Conservation (phyloP, 2,888 invertebrate species). For the Agonopterix subpropinquella region DNA sequence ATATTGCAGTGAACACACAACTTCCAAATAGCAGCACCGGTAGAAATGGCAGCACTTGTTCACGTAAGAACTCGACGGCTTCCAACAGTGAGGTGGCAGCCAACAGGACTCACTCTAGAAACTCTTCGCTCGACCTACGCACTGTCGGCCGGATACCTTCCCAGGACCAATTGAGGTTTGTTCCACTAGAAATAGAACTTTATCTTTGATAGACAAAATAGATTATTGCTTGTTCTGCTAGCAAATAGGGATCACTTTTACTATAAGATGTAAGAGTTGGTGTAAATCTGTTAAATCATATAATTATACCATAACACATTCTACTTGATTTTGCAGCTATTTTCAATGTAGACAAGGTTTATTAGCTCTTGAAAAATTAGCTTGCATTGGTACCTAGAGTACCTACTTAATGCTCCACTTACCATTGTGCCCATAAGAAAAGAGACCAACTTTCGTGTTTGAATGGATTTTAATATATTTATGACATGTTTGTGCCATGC, state of each 20-base stretch:
- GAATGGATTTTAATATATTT: too few relatives aligned
- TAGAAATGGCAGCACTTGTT: slow-evolving; percentile 47
- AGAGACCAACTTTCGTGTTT: too few relatives aligned
- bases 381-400: too few relatives aligned
- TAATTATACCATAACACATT: too few relatives aligned
- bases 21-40: slow-evolving; percentile 35
- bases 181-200: neutral
- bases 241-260: neutral
- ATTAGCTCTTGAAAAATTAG: too few relatives aligned
- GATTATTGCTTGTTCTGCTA: too few relatives aligned
- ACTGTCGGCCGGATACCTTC: slow-evolving; percentile 68
- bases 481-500: too few relatives aligned
- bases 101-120: slow-evolving; percentile 81
- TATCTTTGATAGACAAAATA: too few relatives aligned
- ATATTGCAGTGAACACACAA: slow-evolving; percentile 43
- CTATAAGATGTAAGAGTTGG: neutral
- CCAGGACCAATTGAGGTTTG: slow-evolving; percentile 65
- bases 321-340: too few relatives aligned
- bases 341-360: too few relatives aligned
- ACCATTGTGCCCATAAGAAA: too few relatives aligned
- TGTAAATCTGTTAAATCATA: neutral
- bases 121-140: slow-evolving; percentile 88
- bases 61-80: slow-evolving; percentile 61
- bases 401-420: too few relatives aligned
- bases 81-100: slow-evolving; percentile 51